A percentile compares a stretch with the other conserved stretches of the same genome.
These are phyloP conservation scores for Leptonema lineaticorne DNA, from an alignment of 1,140 invertebrate species.

Conservation along the genomic window DNA sequence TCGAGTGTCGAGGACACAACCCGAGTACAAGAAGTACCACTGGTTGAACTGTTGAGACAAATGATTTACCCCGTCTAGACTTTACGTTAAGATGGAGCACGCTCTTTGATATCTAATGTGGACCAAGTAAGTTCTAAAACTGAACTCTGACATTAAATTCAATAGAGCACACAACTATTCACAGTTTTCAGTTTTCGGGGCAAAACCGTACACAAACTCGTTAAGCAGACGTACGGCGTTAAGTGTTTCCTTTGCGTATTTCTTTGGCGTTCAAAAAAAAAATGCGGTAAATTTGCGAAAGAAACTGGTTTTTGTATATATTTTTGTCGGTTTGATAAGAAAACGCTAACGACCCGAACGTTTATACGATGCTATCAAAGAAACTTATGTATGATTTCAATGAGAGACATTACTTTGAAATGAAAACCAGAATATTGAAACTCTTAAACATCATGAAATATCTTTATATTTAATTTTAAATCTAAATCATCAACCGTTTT, in stretches of 20 bases:
- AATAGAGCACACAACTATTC: background rate
- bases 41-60: background rate
- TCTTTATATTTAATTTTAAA: no score
- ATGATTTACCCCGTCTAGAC: background rate
- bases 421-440: no score
- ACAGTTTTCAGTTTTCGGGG: background rate
- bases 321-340: slow-evolving; percentile 8
- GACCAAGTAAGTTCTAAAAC: background rate
- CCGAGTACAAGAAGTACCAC: background rate
- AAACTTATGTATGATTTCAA: no score
- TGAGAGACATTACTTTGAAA: no score
- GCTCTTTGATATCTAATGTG: background rate
- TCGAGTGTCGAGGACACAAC: background rate
- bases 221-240: no score
- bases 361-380: slow-evolving; percentile 11
- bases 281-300: background rate
- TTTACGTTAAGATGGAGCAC: no score
- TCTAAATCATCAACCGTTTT: no score
- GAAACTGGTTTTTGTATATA: background rate
- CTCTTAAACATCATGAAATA: no score
- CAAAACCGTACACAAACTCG: no score
- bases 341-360: slow-evolving; percentile 14
- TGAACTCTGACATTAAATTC: background rate
- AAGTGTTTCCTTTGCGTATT: no score
- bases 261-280: background rate